Conservation (phyloP, 2,797 vertebrate genomes). For the Poliocrania exsul region DNA sequence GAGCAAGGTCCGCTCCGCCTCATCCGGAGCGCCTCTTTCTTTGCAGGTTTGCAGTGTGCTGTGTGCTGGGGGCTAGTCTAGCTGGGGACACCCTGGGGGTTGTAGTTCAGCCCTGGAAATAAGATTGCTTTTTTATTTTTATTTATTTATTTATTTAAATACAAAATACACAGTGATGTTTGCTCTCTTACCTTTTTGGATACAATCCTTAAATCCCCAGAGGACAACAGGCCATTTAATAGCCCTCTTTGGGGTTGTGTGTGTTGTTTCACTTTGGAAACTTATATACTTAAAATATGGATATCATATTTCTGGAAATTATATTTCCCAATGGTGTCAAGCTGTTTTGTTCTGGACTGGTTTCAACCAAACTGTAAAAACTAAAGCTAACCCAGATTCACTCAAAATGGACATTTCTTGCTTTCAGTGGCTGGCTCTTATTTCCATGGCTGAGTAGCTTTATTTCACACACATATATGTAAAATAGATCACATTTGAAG, state of each 20-base stretch:
- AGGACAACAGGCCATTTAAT: neutral
- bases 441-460: constrained; percentile 80
- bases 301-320: neutral
- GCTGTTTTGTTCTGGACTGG: neutral
- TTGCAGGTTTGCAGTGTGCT: constrained; percentile 97
- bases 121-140: constrained; percentile 41
- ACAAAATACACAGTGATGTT: neutral
- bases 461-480: constrained; percentile 45
- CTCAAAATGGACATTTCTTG: neutral
- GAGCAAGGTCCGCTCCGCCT: constrained; percentile 99
- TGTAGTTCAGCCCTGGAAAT: constrained; percentile 78
- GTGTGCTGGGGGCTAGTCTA: constrained; percentile 81
- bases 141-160: neutral
- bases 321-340: neutral
- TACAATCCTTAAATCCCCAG: neutral
- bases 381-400: neutral
- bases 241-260: neutral
- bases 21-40: constrained; percentile 99
- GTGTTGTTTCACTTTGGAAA: neutral
- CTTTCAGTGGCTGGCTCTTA: constrained; percentile 62
- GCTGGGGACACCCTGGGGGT: constrained; percentile 51
- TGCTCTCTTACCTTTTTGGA: neutral
- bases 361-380: constrained; percentile 15
- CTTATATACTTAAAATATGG: neutral
- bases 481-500: constrained; percentile 49